A percentile compares a stretch with the other conserved stretches of the same genome.
phyloP scores from a whole-genome alignment of 2,888 invertebrate species.

The Phengaris alcon region DNA sequence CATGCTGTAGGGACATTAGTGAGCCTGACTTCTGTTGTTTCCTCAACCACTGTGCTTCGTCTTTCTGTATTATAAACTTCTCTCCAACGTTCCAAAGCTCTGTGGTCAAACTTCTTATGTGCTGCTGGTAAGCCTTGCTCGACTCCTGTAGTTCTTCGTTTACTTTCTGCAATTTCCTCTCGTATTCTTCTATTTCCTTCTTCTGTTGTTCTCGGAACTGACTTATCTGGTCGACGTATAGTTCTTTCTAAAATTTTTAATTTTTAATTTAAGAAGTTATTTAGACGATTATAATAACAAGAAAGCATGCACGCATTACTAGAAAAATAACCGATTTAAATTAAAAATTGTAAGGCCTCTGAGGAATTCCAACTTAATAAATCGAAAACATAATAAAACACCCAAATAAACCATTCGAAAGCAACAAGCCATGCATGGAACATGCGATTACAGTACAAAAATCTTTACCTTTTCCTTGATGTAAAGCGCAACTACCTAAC shows the following conservation, averaged over 20 bases:
- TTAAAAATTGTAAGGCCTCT: too few species aligned
- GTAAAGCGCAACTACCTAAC: slow-evolving; percentile 43
- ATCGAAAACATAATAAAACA: background rate
- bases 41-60: slow-evolving; percentile 75
- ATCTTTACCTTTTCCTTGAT: slow-evolving; percentile 55
- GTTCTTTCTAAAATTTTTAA: slow-evolving; percentile 70
- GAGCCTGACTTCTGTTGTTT: slow-evolving; percentile 63
- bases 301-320: background rate
- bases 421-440: slow-evolving; percentile 38
- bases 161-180: slow-evolving; percentile 74
- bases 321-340: background rate
- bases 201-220: slow-evolving; percentile 72
- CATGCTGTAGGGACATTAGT: slow-evolving; percentile 69
- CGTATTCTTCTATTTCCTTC: slow-evolving; percentile 71
- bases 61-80: slow-evolving; percentile 77
- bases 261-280: background rate
- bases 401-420: slow-evolving; percentile 27
- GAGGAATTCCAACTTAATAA: too few species aligned
- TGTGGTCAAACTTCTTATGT: slow-evolving; percentile 68
- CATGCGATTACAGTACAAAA: slow-evolving; percentile 43
- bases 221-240: slow-evolving; percentile 81
- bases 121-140: slow-evolving; percentile 61
- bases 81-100: slow-evolving; percentile 82
- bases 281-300: background rate
- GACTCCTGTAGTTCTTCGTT: slow-evolving; percentile 69